Evolutionary conservation across 2,888 invertebrate genomes (phyloP).

Genomic region (Apoda limacodes): DNA sequence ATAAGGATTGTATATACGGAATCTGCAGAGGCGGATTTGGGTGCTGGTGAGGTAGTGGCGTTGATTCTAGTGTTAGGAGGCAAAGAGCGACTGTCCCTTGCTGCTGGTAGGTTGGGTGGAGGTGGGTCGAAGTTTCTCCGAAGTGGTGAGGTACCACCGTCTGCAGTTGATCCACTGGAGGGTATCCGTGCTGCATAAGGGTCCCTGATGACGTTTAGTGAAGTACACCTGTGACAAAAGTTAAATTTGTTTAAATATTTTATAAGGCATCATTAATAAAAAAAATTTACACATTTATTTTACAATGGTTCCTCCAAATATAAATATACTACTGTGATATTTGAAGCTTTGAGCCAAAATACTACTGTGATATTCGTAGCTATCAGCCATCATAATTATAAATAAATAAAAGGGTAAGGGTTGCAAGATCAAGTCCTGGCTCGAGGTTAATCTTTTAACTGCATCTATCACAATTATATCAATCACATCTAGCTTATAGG

Average conservation of each 20-base stretch:
- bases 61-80: constrained; percentile 73
- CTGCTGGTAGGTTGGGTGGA: constrained; percentile 41
- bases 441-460: no score
- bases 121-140: constrained; percentile 53
- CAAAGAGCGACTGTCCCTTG: constrained; percentile 73
- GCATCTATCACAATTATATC: no score
- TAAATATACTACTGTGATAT: no score
- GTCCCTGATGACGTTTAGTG: constrained; percentile 84
- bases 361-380: no score
- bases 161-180: constrained; percentile 60
- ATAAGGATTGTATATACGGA: constrained; percentile 95
- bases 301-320: no score
- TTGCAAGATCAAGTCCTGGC: no score
- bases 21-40: constrained; percentile 75
- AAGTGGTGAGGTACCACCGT: constrained; percentile 62
- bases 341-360: no score
- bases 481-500: no score
- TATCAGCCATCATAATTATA: no score
- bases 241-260: constrained; percentile 4
- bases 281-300: no score
- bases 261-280: background rate
- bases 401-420: no score
- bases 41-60: constrained; percentile 64
- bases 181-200: constrained; percentile 71
- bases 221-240: constrained; percentile 74